phyloP scores from a whole-genome alignment of 35 echinoderm and acorn worm genomes.

The Diadema setosum region DNA sequence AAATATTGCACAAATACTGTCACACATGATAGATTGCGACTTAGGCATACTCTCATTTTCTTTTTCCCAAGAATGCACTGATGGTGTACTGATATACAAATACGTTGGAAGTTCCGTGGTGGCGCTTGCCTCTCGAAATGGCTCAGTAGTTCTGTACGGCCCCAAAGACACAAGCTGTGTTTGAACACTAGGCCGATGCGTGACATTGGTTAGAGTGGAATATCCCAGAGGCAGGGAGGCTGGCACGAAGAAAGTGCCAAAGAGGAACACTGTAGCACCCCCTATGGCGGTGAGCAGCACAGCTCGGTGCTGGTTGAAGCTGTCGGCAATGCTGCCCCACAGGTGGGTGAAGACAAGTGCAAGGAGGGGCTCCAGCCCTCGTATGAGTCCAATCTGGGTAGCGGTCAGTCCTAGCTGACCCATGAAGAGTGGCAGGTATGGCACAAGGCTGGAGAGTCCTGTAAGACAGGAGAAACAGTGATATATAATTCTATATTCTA shows the following conservation, averaged over 20 bases:
- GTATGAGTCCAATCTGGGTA: constrained; percentile 72
- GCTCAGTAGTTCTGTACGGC: not conserved
- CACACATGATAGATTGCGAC: not conserved
- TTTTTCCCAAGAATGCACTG: not conserved
- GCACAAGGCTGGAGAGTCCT: constrained; percentile 72
- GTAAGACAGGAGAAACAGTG: not conserved
- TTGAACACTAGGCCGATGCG: not conserved
- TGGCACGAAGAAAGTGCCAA: constrained; percentile 63
- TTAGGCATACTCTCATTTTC: not conserved
- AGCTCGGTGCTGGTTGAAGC: constrained; percentile 69
- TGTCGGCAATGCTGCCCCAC: constrained; percentile 87
- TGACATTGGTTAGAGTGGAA: not conserved
- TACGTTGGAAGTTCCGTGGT: not conserved
- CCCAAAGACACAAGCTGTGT: not conserved
- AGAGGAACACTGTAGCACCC: constrained; percentile 56
- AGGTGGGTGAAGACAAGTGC: constrained; percentile 68
- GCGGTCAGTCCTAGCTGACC: constrained; percentile 54
- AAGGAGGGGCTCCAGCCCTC: constrained; percentile 77
- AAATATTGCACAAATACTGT: too few relatives aligned
- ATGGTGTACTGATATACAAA: not conserved
- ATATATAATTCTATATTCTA: too few relatives aligned
- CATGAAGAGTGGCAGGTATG: constrained; percentile 85
- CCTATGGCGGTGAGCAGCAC: constrained; percentile 44
- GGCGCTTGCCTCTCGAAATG: too few relatives aligned
- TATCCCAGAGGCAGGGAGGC: not conserved